Evolutionary conservation across 2,888 invertebrate genomes (phyloP), one percentile per base, ranked within the genome.

Genomic region (Xanthia icteritia): DNA sequence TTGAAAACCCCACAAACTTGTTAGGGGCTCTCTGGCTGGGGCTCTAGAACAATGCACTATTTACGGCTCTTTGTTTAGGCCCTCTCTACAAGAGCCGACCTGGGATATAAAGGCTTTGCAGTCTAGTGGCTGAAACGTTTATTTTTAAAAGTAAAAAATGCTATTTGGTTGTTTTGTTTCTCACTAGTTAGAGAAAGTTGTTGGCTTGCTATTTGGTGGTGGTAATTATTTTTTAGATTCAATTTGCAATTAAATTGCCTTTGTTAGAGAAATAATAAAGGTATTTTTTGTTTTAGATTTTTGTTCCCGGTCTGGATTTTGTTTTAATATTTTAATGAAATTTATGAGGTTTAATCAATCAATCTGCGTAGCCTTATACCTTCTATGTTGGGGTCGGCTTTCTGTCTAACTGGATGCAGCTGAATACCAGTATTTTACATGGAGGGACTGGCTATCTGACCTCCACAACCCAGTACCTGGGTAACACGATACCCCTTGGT

Each of bases 1-100:
- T 88, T 83, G 79, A 87, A 87, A 91, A 91, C 90, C 91, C 91
- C 93, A 92, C 92, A 93, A 94, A 94, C 92, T 92, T 91, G 91
- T 92, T 90, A 92, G 93, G 91, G 86, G 79, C 79, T 90, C 90
- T 92, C 90, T 86, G 88, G 89, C 84, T 86, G 91, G 92, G 92
- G 91, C 13, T 87, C 86, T 88, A 70, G 90, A 92, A 95, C 96
- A 95, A 95, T 95, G 90, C 92, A 93, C 94, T 94, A 95, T 95
- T 95, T 94, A 95, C 92, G 84, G 89, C 85, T 91, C 91, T 95
- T 96, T 96, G 95, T 95, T 92, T 90, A 88, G 88, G 84, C 89
- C 92, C 92, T 90, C 89, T 86, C 83, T 86, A 87, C 82, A 76
- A 91, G 90, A 67, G 66, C 61, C 15, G 68, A 79, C 85, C 84